These are phyloP conservation scores for Enteromius unitaeniatus DNA, from an alignment of 2,797 vertebrate species.

Conservation along the genomic window DNA sequence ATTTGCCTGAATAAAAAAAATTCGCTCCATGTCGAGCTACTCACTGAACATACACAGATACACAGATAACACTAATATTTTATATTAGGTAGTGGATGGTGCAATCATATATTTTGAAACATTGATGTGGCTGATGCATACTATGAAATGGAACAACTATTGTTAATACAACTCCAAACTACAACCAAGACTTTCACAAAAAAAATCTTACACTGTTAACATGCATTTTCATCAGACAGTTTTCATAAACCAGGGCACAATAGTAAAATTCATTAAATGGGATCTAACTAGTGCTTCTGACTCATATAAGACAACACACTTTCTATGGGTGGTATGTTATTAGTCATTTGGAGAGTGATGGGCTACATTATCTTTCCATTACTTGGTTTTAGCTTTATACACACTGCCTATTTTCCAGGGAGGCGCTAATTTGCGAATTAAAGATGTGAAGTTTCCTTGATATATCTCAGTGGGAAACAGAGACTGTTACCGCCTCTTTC, in stretches of 20 bases:
- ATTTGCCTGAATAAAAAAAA: neutral
- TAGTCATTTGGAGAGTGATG: conserved; percentile 51
- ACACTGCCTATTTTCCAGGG: conserved; percentile 44
- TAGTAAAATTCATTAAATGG: neutral
- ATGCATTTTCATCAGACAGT: neutral
- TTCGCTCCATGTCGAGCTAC: neutral
- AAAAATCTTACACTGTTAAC: neutral
- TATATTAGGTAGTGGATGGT: neutral
- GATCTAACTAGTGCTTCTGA: conserved; percentile 21
- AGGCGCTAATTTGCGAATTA: conserved; percentile 68
- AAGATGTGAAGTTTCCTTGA: conserved; percentile 77
- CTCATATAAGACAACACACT: conserved; percentile 12
- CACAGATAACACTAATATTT: neutral
- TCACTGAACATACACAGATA: neutral
- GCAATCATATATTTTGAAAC: neutral
- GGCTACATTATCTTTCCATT: conserved; percentile 51
- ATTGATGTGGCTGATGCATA: neutral
- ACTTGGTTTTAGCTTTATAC: conserved; percentile 56
- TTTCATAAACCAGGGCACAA: conserved; percentile 2
- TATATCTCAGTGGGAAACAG: conserved; percentile 71
- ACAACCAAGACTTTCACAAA: neutral
- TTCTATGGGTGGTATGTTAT: conserved; percentile 42
- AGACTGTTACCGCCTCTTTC: conserved; percentile 69
- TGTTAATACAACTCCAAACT: neutral
- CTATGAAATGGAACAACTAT: neutral